Conservation (phyloP, 2,888 invertebrate species). For the Petrolisthes cinctipes region DNA sequence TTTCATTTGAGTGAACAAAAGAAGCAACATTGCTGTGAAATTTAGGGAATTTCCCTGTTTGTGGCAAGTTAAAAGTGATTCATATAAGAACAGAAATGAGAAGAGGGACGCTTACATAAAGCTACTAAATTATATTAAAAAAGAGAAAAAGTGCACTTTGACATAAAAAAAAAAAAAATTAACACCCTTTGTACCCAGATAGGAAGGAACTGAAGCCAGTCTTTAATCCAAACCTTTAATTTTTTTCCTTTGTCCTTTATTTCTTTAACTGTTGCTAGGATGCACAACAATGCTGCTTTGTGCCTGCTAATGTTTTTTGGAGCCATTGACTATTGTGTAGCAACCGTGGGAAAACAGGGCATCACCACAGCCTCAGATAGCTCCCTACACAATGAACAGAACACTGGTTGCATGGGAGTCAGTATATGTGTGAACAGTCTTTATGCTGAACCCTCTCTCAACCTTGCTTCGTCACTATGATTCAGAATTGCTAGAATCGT, state of each 20-base stretch:
- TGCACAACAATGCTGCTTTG: constrained; percentile 20
- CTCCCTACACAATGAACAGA: constrained; percentile 11
- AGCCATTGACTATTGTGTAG: constrained; percentile 1
- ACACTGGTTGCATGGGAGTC: constrained; percentile 9
- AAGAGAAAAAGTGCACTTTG: background rate
- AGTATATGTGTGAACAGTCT: constrained; percentile 30
- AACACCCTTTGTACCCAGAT: background rate
- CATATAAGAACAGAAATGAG: background rate
- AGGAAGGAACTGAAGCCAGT: constrained; percentile 11
- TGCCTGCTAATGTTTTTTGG: constrained; percentile 14
- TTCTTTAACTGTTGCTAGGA: constrained; percentile 13
- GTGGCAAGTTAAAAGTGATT: background rate
- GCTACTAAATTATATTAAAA: background rate
- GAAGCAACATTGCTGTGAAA: background rate
- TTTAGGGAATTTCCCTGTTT: no score
- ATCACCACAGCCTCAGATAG: background rate
- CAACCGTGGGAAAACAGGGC: constrained; percentile 10
- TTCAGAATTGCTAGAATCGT: constrained; percentile 5
- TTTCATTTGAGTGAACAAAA: background rate
- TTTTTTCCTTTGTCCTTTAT: constrained; percentile 8
- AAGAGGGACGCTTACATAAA: background rate
- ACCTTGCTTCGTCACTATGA: constrained; percentile 27
- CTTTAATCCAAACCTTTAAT: constrained; percentile 19
- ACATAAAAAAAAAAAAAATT: background rate
- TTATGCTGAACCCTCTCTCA: constrained; percentile 21